Evolutionary conservation across 2,888 invertebrate genomes (phyloP).

Genomic region (Cephus nigrinus): DNA sequence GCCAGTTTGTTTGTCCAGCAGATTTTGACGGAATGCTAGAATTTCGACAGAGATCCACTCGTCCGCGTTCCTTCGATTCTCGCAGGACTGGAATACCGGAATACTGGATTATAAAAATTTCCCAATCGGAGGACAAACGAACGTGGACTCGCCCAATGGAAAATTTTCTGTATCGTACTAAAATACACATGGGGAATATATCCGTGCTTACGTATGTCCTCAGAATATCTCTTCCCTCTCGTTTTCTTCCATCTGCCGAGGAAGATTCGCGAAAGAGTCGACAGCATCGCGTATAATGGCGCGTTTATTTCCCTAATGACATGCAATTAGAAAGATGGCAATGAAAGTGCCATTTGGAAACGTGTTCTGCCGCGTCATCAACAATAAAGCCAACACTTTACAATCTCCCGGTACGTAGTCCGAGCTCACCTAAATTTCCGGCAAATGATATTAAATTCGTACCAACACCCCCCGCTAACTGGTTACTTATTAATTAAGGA

Average conservation of each 20-base stretch:
- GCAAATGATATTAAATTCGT: constrained; percentile 48
- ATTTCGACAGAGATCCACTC: constrained; percentile 14
- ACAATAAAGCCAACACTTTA: constrained; percentile 58
- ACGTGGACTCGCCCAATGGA: background rate
- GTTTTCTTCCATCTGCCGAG: background rate
- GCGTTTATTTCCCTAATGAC: constrained; percentile 27
- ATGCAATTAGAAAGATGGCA: constrained; percentile 62
- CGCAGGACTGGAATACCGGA: background rate
- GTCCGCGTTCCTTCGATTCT: constrained; percentile 14
- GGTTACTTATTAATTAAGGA: constrained; percentile 59
- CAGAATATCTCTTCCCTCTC: background rate
- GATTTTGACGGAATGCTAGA: background rate
- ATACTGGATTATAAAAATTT: background rate
- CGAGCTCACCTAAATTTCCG: constrained; percentile 56
- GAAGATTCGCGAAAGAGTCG: background rate
- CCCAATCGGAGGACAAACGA: background rate
- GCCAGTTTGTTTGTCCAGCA: background rate
- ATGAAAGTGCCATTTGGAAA: constrained; percentile 61
- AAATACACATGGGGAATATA: background rate
- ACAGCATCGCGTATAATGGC: constrained; percentile 25
- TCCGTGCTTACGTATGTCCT: background rate
- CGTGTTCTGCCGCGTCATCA: constrained; percentile 47
- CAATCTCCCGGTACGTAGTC: constrained; percentile 36
- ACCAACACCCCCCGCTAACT: constrained; percentile 45
- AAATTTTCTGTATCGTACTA: background rate